Evolutionary conservation across 1,140 invertebrate species (phyloP), one percentile per base, ranked within the genome.

Genomic region (Papilio aristodemus): DNA sequence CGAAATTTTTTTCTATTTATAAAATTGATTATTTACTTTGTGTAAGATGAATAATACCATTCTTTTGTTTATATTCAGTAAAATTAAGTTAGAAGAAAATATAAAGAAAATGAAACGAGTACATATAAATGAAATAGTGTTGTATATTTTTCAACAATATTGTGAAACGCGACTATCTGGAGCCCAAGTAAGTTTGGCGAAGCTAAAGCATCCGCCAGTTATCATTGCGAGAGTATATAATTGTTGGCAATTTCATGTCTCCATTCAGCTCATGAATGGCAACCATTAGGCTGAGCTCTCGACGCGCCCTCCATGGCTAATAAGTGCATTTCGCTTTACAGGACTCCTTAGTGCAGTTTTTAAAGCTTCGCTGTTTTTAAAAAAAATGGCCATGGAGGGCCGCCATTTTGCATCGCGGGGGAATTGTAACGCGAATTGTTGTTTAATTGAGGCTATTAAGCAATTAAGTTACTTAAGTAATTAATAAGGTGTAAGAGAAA

Each of bases 191-290:
- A 80, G 81, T 86, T 86, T 86, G 80, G 69, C 76, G 76, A 80
- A 78, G 79, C 70, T 69, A 76, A 78, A 83, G 72, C 85, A 89
- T 87, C 85, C 81, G 77, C 81, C 80, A 75, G 87, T 90, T 90
- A 90, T 90, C 88, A 90, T 90, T 88, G 82, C 84, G 74, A 80
- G 85, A 90, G 88, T 86, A 86, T 89, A 88, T 90, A 90, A 90
- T 90, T 90, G 88, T 88, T 88, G 85, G 87, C 83, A 91, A 91
- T 91, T 89, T 86, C 72, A 77, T 86, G 82, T 85, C 77, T 84
- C 86, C 80, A 90, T 90, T 90, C 87, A 90, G 74, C 75, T 72
- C 74, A 75, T 90, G 86, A 90, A 90, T 89, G 79, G 83, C 77
- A 86, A 83, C 87, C 87, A 90, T 90, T 90, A 90, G 88, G 79